These are phyloP conservation scores for Octopus sinensis DNA, from an alignment of 1,140 invertebrate species.

Conservation along the genomic window DNA sequence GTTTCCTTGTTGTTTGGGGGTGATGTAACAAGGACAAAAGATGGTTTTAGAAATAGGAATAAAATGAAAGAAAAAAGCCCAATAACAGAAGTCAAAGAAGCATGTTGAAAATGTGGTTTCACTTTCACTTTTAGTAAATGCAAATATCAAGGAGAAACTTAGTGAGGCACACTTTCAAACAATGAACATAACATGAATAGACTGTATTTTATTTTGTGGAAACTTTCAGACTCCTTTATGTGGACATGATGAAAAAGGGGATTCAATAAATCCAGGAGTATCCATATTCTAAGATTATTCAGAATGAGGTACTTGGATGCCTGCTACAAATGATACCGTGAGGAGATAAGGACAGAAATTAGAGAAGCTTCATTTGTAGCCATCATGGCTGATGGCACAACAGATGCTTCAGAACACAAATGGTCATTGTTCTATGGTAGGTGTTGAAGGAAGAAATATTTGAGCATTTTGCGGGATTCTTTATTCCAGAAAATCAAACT, in stretches of 20 bases:
- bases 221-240: neutral
- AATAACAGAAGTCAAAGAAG: neutral
- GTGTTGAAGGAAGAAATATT: neutral
- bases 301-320: neutral
- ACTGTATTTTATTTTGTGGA: neutral
- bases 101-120: neutral
- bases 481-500: neutral
- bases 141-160: neutral
- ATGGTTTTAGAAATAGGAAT: neutral
- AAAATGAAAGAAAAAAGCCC: conserved; percentile 1
- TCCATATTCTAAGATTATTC: neutral
- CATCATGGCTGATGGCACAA: neutral
- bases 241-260: neutral
- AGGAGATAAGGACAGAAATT: neutral
- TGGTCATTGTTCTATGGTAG: neutral
- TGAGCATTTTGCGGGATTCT: neutral
- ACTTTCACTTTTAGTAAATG: neutral
- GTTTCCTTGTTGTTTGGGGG: neutral
- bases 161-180: neutral
- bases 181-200: neutral
- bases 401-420: neutral
- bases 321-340: neutral
- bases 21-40: neutral
- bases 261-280: neutral
- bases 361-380: neutral